A percentile compares a stretch with the other conserved stretches of the same genome.
Conservation (phyloP, 2,797 vertebrate species). For the Gobio occitaniae region DNA sequence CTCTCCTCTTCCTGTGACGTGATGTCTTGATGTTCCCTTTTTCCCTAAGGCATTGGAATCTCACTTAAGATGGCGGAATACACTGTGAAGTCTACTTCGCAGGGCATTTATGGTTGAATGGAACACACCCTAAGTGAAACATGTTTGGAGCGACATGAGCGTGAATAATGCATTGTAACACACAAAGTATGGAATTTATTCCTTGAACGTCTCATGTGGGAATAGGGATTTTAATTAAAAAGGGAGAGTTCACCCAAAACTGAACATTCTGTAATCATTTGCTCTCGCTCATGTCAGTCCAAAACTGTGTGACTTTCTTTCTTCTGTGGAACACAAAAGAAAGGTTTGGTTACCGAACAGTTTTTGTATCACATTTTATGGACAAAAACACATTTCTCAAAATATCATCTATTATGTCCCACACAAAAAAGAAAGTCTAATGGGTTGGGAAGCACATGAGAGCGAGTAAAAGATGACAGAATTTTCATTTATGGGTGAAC, state of each 20-base stretch:
- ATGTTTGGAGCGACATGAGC: not conserved
- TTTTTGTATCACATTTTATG: not conserved
- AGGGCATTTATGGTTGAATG: not conserved
- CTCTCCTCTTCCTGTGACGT: slow-evolving; percentile 6
- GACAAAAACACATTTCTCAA: not conserved
- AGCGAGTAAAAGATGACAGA: not conserved
- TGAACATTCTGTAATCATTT: not conserved
- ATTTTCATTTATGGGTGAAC: not conserved
- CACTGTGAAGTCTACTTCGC: not conserved
- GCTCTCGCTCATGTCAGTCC: not conserved
- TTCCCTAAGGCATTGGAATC: not conserved
- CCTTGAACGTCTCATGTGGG: not conserved
- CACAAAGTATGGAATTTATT: not conserved
- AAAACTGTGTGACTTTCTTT: not conserved
- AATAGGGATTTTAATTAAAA: not conserved
- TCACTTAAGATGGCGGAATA: not conserved
- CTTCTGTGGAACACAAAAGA: not conserved
- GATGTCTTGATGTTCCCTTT: not conserved
- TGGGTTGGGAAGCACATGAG: not conserved
- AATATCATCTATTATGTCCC: not conserved
- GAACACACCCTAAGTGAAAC: not conserved
- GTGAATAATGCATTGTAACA: not conserved
- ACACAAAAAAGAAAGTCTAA: not conserved
- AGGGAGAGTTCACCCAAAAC: not conserved
- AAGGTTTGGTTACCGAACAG: not conserved